These are phyloP conservation scores for Epizoanthus illoricatus DNA, from an alignment of 92 coral and sea anemone species.

Conservation along the genomic window DNA sequence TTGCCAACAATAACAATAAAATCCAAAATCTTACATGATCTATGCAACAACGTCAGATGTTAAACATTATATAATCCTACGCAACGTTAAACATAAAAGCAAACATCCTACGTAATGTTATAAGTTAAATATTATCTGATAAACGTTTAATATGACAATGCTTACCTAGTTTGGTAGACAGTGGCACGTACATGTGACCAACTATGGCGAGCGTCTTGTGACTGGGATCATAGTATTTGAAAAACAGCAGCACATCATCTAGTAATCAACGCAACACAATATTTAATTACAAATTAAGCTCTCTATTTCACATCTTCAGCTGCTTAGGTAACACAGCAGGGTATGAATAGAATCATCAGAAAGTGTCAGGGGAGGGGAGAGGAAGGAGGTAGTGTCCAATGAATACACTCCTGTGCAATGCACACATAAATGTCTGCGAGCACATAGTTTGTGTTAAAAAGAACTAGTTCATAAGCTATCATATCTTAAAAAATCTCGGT, in stretches of 20 bases:
- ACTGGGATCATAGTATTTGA: slow-evolving; percentile 93
- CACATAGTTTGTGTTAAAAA: too few species aligned
- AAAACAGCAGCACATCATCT: slow-evolving; percentile 93
- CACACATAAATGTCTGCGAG: too few species aligned
- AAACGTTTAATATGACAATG: neutral
- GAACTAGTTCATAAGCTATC: too few species aligned
- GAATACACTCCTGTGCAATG: too few species aligned
- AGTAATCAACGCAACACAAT: slow-evolving; percentile 2
- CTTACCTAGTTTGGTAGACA: slow-evolving; percentile 79
- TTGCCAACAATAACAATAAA: neutral
- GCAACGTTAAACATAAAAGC: neutral
- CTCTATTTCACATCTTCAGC: neutral
- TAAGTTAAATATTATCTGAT: neutral
- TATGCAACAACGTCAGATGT: too few species aligned
- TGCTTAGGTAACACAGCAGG: neutral
- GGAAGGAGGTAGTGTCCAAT: too few species aligned
- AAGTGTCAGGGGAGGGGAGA: too few species aligned
- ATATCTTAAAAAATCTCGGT: too few species aligned
- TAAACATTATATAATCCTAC: too few species aligned
- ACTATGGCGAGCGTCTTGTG: slow-evolving; percentile 76
- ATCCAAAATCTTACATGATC: too few species aligned
- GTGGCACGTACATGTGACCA: slow-evolving; percentile 77
- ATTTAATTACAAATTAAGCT: neutral
- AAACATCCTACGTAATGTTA: too few species aligned
- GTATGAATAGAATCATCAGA: too few species aligned